Base-by-base conservation (phyloP, 2,797 vertebrate genomes). In the Manis javanica region DNA sequence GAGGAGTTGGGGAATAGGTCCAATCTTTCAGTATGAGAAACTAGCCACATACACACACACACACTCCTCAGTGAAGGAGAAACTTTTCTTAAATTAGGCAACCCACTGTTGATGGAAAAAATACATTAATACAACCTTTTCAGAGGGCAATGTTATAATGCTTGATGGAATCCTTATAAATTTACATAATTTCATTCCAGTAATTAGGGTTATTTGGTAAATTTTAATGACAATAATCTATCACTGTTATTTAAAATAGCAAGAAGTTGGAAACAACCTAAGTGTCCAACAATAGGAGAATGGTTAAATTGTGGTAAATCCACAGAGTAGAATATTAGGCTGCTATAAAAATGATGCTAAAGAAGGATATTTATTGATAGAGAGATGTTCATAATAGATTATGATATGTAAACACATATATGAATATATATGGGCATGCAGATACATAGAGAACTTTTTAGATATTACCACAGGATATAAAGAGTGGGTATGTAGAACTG, bases 111-210 rank as follows among this genome's bases (percentile, higher is more conserved):
- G 29, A 92, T 66, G 57, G 71, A 94, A 90, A 90, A 74, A 84
- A 69, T 63, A 81, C 4, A 94, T 64, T 34, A 83, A 78, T 42
- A 94, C 10, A 71, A 92, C 5, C 21, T 85, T 87, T 96, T 57
- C 66, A 21, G 63, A 61, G 23, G 88, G n/a, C 59, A 93, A 77
- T 91, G 96, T 92, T 85, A 90, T 29, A 64, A 69, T 87, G 23
- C 13, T 53, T 55, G 39, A 94, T 42, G 77, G 96, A 96, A 75
- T 51, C 15, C 37, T 94, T 92, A 85, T 84, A 90, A 92, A 94
- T 82, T 34, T 61, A 13, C 49, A 68, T 31, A 69, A 92, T 92
- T 95, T 96, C 78, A 87, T 90, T 69, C 10, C 69, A 95, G 82
- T 66, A 96, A 91, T 61, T 34, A 87, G 66, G 55, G 31, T 39